Evolutionary conservation across 2,888 invertebrate genomes (phyloP).

Genomic region (Spilosoma lubricipeda): DNA sequence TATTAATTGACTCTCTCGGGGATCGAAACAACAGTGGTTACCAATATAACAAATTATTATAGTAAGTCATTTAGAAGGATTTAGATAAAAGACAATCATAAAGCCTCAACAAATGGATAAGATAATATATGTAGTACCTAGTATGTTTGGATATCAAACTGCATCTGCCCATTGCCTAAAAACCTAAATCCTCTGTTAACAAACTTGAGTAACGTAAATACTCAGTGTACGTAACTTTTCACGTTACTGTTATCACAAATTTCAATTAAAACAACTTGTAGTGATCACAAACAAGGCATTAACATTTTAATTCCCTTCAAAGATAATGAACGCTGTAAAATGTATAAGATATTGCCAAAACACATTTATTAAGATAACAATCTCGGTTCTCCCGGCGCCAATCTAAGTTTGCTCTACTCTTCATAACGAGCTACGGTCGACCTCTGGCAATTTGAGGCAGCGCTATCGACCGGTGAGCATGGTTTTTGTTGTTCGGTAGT

Average conservation of each 20-base stretch:
- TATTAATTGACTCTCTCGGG: not conserved
- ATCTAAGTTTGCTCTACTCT: conserved; percentile 68
- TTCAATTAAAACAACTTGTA: conserved; percentile 9
- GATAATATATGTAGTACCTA: too few relatives aligned
- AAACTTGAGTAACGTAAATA: not conserved
- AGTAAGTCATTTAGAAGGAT: too few relatives aligned
- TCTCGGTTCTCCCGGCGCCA: conserved; percentile 52
- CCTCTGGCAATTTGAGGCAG: conserved; percentile 60
- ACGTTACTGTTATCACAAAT: not conserved
- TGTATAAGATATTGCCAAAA: conserved; percentile 49
- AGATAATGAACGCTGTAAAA: conserved; percentile 38
- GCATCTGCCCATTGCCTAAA: not conserved
- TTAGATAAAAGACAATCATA: too few relatives aligned
- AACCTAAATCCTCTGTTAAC: too few relatives aligned
- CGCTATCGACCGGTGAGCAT: conserved; percentile 6
- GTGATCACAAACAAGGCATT: conserved; percentile 16
- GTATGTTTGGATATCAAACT: too few relatives aligned
- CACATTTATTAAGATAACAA: conserved; percentile 62
- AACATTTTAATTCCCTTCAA: conserved; percentile 22
- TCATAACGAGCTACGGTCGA: conserved; percentile 47
- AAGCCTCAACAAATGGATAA: too few relatives aligned
- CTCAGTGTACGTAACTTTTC: not conserved
- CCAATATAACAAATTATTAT: not conserved
- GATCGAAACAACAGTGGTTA: not conserved
- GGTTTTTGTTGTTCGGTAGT: not conserved